Percentiles rank a stretch among this genome's conserved stretches.
Conservation (phyloP, 1,140 invertebrate species). For the Pogonomyrmex barbatus region DNA sequence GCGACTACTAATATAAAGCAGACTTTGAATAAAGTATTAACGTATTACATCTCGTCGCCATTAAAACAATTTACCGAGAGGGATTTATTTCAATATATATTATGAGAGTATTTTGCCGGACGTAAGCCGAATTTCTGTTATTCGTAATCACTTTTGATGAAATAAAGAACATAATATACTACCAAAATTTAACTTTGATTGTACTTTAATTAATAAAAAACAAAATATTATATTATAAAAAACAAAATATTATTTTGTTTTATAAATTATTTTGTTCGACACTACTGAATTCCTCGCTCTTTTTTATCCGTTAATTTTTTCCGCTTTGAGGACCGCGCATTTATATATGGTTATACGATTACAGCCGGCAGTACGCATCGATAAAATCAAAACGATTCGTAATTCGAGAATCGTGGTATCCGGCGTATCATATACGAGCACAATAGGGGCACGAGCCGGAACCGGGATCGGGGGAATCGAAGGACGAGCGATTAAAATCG, state of each 20-base stretch:
- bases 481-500: conserved; percentile 58
- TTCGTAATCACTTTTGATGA: not conserved
- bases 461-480: conserved; percentile 36
- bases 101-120: not conserved
- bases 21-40: conserved; percentile 50
- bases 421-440: conserved; percentile 44
- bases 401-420: conserved; percentile 45
- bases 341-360: conserved; percentile 21
- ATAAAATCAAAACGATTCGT: conserved; percentile 56
- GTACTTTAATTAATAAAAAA: not conserved
- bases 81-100: conserved; percentile 33
- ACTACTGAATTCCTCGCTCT: not conserved
- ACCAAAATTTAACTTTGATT: conserved; percentile 5
- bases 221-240: too few species aligned
- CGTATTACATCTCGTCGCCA: conserved; percentile 22
- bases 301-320: conserved; percentile 6
- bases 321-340: not conserved
- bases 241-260: too few species aligned
- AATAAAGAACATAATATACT: not conserved
- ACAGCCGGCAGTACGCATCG: conserved; percentile 10
- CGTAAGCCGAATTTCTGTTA: not conserved
- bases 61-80: conserved; percentile 18
- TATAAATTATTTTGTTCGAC: conserved; percentile 12
- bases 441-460: conserved; percentile 36
- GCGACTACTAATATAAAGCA: conserved; percentile 54